Conservation (phyloP, 2,797 vertebrate species). For the Etheostoma perlongum region DNA sequence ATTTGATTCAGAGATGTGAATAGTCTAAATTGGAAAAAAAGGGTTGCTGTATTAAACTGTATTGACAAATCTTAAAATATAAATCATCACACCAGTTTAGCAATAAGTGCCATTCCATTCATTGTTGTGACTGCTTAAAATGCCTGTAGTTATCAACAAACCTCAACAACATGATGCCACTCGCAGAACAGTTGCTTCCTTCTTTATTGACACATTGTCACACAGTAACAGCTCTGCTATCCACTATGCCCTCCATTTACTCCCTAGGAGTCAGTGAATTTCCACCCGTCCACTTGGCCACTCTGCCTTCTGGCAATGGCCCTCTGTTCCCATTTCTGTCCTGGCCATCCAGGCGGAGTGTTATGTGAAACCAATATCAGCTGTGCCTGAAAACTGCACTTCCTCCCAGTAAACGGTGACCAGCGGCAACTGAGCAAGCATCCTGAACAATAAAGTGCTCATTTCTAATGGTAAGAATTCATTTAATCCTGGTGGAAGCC, state of each 20-base stretch:
- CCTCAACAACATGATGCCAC: conserved; percentile 15
- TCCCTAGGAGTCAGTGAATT: conserved; percentile 68
- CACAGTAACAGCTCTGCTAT: conserved; percentile 41
- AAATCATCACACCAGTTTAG: neutral
- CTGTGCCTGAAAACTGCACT: conserved; percentile 60
- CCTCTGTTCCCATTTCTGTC: conserved; percentile 56
- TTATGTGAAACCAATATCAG: conserved; percentile 64
- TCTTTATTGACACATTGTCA: conserved; percentile 56
- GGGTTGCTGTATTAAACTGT: neutral
- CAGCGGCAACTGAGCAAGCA: conserved; percentile 46
- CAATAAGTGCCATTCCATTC: neutral
- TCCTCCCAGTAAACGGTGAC: conserved; percentile 54
- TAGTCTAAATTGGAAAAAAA: conserved; percentile 3
- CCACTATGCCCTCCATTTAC: conserved; percentile 69
- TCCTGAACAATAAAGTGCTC: conserved; percentile 49
- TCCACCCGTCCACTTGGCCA: conserved; percentile 60
- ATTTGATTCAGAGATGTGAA: conserved; percentile 5
- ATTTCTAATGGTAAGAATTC: conserved; percentile 45
- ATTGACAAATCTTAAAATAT: neutral
- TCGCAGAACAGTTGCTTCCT: conserved; percentile 10
- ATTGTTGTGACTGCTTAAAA: conserved; percentile 6
- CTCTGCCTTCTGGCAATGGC: conserved; percentile 54
- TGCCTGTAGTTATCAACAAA: conserved; percentile 30
- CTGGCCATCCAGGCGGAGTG: conserved; percentile 51
- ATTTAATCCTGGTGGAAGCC: conserved; percentile 60